Conservation (phyloP, 2,797 vertebrate genomes). For the Pagetopsis macropterus region DNA sequence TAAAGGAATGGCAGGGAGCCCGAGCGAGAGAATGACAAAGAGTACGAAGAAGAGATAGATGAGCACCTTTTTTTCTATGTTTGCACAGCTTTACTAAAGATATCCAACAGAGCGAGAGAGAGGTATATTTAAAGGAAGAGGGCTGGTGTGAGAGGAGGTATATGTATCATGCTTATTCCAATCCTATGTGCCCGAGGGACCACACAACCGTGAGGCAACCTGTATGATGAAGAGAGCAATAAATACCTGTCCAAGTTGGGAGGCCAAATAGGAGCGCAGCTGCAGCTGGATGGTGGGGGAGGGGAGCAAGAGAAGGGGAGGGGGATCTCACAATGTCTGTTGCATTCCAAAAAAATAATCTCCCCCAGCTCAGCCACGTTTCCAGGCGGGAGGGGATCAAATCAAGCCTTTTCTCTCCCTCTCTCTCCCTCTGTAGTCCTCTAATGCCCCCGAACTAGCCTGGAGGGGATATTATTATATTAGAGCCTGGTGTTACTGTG, state of each 20-base stretch:
- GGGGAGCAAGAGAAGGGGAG: constrained; percentile 65
- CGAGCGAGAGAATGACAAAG: constrained; percentile 67
- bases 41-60: constrained; percentile 72
- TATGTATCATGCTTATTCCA: constrained; percentile 79
- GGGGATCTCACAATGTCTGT: constrained; percentile 82
- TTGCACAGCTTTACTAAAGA: constrained; percentile 89
- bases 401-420: constrained; percentile 77
- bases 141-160: constrained; percentile 63
- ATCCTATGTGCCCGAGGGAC: constrained; percentile 78
- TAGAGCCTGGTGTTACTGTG: constrained; percentile 72
- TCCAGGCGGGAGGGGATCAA: constrained; percentile 80
- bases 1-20: constrained; percentile 78
- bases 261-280: constrained; percentile 82
- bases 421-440: constrained; percentile 76
- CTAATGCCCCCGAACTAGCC: constrained; percentile 78
- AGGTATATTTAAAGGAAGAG: constrained; percentile 78
- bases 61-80: constrained; percentile 85
- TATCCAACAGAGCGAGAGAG: constrained; percentile 72
- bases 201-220: constrained; percentile 79
- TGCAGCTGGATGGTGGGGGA: constrained; percentile 77
- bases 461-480: constrained; percentile 80
- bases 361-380: constrained; percentile 82
- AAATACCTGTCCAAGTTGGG: constrained; percentile 84
- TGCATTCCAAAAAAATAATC: constrained; percentile 85
- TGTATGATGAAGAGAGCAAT: constrained; percentile 84